These are phyloP conservation scores for Plebejus argus DNA, from an alignment of 2,888 invertebrate species.

Conservation along the genomic window DNA sequence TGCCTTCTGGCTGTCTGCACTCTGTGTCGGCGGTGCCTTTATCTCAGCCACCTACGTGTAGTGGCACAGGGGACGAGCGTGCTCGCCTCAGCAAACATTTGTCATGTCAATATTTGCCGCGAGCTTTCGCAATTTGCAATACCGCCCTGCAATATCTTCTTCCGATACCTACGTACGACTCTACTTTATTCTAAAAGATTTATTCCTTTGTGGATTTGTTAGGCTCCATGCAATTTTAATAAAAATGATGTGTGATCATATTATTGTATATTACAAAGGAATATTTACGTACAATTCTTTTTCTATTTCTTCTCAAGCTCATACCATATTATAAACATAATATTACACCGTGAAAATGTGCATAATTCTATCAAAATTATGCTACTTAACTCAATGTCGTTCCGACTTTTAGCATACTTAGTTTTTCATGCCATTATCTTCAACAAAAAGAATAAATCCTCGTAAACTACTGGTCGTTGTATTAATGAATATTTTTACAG, in stretches of 20 bases:
- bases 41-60: slow-evolving; percentile 61
- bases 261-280: background rate
- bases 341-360: background rate
- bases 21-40: slow-evolving; percentile 53
- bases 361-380: background rate
- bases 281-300: background rate
- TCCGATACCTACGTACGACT: background rate
- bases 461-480: slow-evolving; percentile 61
- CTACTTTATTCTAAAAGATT: slow-evolving; percentile 13
- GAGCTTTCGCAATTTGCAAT: slow-evolving; percentile 62
- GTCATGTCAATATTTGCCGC: slow-evolving; percentile 71
- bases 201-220: background rate
- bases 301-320: background rate
- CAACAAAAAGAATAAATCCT: slow-evolving; percentile 50
- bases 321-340: background rate
- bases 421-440: slow-evolving; percentile 30
- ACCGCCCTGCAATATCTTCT: slow-evolving; percentile 44
- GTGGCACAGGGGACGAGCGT: slow-evolving; percentile 63
- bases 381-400: background rate
- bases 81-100: slow-evolving; percentile 71
- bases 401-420: background rate
- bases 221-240: background rate
- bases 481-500: slow-evolving; percentile 77
- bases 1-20: background rate
- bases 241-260: background rate